A percentile compares a stretch with the other conserved stretches of the same genome.
These are phyloP conservation scores for Branchellion lobata DNA, from an alignment of 2,888 invertebrate species.

Conservation along the genomic window DNA sequence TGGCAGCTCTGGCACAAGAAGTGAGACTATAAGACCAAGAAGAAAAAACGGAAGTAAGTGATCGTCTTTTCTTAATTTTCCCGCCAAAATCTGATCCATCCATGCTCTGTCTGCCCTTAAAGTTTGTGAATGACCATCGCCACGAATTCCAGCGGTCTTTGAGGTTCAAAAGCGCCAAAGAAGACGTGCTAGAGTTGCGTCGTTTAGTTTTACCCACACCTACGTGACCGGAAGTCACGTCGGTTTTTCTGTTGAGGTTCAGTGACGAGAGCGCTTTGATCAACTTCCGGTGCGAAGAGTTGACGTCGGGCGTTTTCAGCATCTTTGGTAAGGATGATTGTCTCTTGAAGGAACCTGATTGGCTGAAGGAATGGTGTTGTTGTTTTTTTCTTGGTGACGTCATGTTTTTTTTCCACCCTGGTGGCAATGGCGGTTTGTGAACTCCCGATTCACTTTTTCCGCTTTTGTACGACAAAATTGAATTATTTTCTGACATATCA, in stretches of 20 bases:
- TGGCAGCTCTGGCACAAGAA: constrained; percentile 12
- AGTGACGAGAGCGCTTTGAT: not conserved
- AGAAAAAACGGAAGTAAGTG: constrained; percentile 16
- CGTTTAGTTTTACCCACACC: not conserved
- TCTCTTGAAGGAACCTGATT: too few relatives aligned
- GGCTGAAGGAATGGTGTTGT: too few relatives aligned
- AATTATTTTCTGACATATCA: too few relatives aligned
- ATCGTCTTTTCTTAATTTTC: not conserved
- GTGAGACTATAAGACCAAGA: constrained; percentile 31
- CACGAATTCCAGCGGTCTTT: constrained; percentile 2
- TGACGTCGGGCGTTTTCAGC: too few relatives aligned
- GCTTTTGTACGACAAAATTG: too few relatives aligned
- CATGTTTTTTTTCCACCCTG: not conserved
- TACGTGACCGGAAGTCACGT: not conserved
- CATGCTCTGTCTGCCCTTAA: not conserved
- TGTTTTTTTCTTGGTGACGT: too few relatives aligned
- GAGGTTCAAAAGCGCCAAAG: not conserved
- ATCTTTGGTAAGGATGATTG: not conserved
- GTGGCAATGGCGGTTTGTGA: constrained; percentile 6
- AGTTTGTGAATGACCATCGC: constrained; percentile 8
- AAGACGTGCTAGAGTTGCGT: not conserved
- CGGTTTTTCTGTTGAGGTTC: not conserved
- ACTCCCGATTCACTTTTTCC: too few relatives aligned
- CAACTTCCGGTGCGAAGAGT: too few relatives aligned
- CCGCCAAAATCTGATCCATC: not conserved